phyloP scores from a whole-genome alignment of 2,113 vertebrate species.

The Caretta caretta region DNA sequence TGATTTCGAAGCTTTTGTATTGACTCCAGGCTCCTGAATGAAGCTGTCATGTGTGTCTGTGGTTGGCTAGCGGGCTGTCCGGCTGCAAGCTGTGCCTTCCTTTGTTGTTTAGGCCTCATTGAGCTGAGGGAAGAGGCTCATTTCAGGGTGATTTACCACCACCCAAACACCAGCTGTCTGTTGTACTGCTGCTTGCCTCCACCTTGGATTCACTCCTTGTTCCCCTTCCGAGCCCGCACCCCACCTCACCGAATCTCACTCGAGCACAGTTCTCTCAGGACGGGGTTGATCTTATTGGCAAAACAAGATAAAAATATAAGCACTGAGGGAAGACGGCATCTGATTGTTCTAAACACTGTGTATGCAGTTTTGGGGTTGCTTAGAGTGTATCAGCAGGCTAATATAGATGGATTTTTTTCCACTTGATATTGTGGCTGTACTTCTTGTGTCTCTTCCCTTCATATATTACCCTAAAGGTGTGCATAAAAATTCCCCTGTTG shows the following conservation, averaged over 20 bases:
- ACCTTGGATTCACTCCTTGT: constrained; percentile 62
- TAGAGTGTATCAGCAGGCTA: not conserved
- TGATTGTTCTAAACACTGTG: not conserved
- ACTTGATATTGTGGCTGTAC: not conserved
- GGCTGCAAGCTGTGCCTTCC: constrained; percentile 88
- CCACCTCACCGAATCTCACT: not conserved
- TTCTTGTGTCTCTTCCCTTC: not conserved
- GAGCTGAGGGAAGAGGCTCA: constrained; percentile 90
- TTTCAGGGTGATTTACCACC: constrained; percentile 98
- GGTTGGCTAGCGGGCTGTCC: constrained; percentile 86
- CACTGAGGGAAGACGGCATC: not conserved
- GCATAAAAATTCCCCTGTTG: not conserved
- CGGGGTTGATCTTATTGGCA: not conserved
- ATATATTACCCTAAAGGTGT: not conserved
- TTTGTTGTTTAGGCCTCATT: constrained; percentile 90
- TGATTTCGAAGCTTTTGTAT: constrained; percentile 88
- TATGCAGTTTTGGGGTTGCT: not conserved
- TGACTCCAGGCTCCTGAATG: constrained; percentile 83
- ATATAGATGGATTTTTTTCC: not conserved
- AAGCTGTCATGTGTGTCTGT: constrained; percentile 88
- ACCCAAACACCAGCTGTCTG: constrained; percentile 99
- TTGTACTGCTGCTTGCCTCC: constrained; percentile 78
- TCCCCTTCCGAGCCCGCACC: constrained; percentile 1
- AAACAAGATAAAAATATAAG: not conserved
- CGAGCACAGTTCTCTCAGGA: not conserved